These are phyloP conservation scores for Chrysemys picta DNA, from an alignment of 2,113 vertebrate species.

Conservation along the genomic window DNA sequence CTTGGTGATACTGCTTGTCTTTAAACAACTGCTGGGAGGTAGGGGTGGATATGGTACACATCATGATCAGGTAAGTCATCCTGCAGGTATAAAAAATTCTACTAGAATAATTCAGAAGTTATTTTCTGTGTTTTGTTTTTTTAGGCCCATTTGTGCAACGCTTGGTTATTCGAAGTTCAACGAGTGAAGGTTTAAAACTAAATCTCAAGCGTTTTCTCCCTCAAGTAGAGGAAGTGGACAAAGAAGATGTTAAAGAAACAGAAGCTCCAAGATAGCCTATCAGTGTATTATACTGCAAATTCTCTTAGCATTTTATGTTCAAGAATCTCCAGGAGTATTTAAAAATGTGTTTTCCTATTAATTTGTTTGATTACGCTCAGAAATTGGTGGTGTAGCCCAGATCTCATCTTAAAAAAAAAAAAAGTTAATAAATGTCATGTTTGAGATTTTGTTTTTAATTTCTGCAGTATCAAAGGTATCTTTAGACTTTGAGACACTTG, in stretches of 20 bases:
- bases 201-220: slow-evolving; percentile 79
- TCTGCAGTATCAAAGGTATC: background rate
- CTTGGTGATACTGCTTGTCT: background rate
- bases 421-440: background rate
- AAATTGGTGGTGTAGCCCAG: background rate
- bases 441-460: background rate
- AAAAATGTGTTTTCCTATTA: background rate
- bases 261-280: background rate
- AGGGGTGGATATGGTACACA: no score
- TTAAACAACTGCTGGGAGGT: no score
- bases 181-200: slow-evolving; percentile 88
- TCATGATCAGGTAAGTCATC: background rate
- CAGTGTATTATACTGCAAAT: background rate
- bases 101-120: background rate
- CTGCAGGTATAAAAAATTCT: accelerated
- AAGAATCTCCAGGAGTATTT: background rate
- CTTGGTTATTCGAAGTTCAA: slow-evolving; percentile 82
- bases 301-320: background rate
- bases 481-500: background rate
- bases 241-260: background rate
- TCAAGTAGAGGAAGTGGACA: slow-evolving; percentile 15
- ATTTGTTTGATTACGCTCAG: accelerated
- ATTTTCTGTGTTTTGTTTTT: slow-evolving; percentile 28
- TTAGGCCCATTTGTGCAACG: slow-evolving; percentile 87
- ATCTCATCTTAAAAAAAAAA: background rate